Evolutionary conservation across 35 echinoderm and acorn worm genomes (phyloP), one percentile per base, ranked within the genome.

Genomic region (Patiria miniata): DNA sequence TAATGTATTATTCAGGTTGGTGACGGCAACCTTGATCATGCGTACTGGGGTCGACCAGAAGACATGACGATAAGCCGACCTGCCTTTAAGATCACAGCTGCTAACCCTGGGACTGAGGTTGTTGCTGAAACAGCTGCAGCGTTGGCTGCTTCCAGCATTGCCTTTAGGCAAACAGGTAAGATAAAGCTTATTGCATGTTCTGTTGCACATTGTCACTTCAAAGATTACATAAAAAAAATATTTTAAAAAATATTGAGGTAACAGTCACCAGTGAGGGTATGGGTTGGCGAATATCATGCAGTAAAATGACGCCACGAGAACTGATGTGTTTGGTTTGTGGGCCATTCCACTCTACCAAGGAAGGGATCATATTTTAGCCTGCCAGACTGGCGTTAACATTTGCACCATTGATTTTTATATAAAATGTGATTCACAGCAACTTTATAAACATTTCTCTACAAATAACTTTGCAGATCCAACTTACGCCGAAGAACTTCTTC

Each of bases 41-140:
- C 28, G 2, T 83, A 84, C 16, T 95, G 93, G 93, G 93, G 89
- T 21, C 76, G 93, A 3, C 93, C 93, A 3, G 89, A 91, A 80
- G 93, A 95, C 12, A 79, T 95, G 84, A 83, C 93, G 14, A 52
- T 78, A 12, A 23, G 7, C 22, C 59, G 88, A 68, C 93, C 93
- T 26, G 79, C 93, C 14, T 91, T 50, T n/a, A 79, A 65, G 30
- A 0, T 95, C 1, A 82, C 53, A 1, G 12, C 42, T 10, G 16
- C 52, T 9, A 91, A 91, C 33, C 93, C 84, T 28, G 87, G 93
- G 0, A 90, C 93, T 34, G 88, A 94, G 33, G 52, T 90, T 10
- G 83, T 57, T 6, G 87, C 87, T 19, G 87, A 94, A 65, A 90
- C 93, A 10, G 87, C 83, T 26, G 87, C 88, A 37, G 83, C 93